Percentiles rank a stretch among this genome's conserved stretches.
phyloP scores from a whole-genome alignment of 2,888 invertebrate species.

The Seladonia tumulorum region DNA sequence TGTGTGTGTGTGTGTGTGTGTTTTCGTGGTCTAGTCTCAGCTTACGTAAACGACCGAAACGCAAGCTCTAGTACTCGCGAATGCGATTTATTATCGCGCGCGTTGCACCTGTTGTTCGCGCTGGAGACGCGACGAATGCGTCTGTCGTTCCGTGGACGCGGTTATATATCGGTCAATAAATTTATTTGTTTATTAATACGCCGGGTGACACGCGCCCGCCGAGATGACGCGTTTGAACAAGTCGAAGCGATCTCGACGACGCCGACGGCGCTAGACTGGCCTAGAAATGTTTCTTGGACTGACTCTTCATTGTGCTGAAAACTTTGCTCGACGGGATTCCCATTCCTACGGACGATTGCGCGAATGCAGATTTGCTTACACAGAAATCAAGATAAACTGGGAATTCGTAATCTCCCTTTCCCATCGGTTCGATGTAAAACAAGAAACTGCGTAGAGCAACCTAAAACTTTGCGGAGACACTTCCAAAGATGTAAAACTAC shows the following conservation, averaged over 20 bases:
- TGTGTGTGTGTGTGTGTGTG: too few species aligned
- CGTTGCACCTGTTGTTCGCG: conserved; percentile 40
- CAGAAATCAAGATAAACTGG: too few species aligned
- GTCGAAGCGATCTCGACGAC: not conserved
- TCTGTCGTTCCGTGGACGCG: not conserved
- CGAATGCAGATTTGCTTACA: not conserved
- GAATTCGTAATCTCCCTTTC: too few species aligned
- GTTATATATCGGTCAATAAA: not conserved
- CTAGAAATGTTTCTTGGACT: not conserved
- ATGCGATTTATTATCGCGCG: conserved; percentile 27
- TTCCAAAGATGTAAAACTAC: too few species aligned
- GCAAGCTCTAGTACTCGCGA: not conserved
- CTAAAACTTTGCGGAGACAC: too few species aligned
- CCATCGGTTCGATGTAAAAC: too few species aligned
- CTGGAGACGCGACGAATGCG: conserved; percentile 5
- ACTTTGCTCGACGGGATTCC: not conserved
- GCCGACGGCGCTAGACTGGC: not conserved
- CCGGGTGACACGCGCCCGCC: not conserved
- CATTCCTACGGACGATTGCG: not conserved
- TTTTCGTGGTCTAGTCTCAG: not conserved
- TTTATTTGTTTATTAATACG: conserved; percentile 10
- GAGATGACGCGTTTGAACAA: not conserved
- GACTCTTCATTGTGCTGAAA: not conserved
- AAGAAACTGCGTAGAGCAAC: too few species aligned
- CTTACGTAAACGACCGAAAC: conserved; percentile 25